Evolutionary conservation across 1,140 invertebrate species (phyloP).

Genomic region (Orchestia grillus): DNA sequence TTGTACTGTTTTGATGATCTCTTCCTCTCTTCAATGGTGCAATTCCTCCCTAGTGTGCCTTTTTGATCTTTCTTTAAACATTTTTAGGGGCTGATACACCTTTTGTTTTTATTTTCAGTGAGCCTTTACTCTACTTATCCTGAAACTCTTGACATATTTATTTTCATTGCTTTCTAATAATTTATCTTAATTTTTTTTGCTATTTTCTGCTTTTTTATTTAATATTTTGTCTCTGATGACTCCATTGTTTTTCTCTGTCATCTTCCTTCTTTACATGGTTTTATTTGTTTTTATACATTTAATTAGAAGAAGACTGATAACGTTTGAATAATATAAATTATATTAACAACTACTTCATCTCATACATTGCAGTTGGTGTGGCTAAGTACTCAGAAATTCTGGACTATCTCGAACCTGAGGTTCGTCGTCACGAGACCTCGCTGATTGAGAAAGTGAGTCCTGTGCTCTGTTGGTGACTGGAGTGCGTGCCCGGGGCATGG

Average conservation of each 20-base stretch:
- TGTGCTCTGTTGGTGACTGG: not conserved
- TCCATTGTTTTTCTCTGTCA: too few relatives aligned
- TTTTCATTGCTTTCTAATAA: not conserved
- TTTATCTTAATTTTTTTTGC: not conserved
- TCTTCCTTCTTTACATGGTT: too few relatives aligned
- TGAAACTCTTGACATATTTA: not conserved
- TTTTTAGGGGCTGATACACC: too few relatives aligned
- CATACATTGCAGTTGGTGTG: not conserved
- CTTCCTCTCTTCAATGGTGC: too few relatives aligned
- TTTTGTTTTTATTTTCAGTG: too few relatives aligned
- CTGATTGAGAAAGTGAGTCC: slow-evolving; percentile 18
- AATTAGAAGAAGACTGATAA: too few relatives aligned
- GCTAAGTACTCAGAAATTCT: slow-evolving; percentile 1
- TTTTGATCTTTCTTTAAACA: too few relatives aligned
- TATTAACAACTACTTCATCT: not conserved
- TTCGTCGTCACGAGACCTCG: not conserved
- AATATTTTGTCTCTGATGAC: too few relatives aligned
- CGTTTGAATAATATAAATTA: not conserved
- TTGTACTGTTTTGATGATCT: too few relatives aligned
- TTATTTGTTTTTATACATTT: too few relatives aligned
- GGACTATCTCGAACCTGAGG: not conserved
- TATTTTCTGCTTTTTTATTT: not conserved
- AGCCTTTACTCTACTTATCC: too few relatives aligned
- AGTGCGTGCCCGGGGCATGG: not conserved
- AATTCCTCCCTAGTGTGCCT: too few relatives aligned